Conservation (phyloP, 2,797 vertebrate genomes). For the Mionectes olivaceus region DNA sequence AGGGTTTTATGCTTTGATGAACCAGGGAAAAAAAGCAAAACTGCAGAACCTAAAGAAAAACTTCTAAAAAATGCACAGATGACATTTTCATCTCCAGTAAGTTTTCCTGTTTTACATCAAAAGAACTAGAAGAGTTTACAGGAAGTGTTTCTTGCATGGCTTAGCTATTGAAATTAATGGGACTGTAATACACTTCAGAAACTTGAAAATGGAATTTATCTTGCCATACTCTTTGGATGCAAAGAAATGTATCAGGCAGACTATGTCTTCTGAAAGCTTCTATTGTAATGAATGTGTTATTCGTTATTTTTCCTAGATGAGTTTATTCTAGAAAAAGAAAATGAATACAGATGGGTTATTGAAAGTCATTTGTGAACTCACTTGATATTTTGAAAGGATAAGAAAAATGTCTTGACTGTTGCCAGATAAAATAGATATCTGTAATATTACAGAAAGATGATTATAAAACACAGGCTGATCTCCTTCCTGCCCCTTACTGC, state of each 20-base stretch:
- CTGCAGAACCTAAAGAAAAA: slow-evolving; percentile 22
- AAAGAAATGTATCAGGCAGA: slow-evolving; percentile 32
- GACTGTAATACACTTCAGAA: neutral
- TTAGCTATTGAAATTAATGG: slow-evolving; percentile 12
- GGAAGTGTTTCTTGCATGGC: neutral
- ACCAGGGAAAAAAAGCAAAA: neutral
- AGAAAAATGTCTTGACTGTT: slow-evolving; percentile 24
- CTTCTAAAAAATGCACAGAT: slow-evolving; percentile 11
- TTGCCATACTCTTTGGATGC: neutral
- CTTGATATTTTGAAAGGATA: slow-evolving; percentile 33
- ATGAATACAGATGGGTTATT: slow-evolving; percentile 25
- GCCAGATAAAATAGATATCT: slow-evolving; percentile 9
- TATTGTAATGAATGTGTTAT: slow-evolving; percentile 11
- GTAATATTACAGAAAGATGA: neutral
- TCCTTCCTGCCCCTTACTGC: neutral
- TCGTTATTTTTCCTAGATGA: slow-evolving; percentile 46
- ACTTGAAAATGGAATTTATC: slow-evolving; percentile 27
- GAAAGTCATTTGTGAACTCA: slow-evolving; percentile 17
- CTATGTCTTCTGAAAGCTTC: neutral
- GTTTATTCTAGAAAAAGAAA: slow-evolving; percentile 53
- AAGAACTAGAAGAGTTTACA: neutral
- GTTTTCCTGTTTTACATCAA: neutral
- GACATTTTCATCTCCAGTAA: neutral
- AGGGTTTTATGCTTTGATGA: neutral
- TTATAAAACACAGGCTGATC: neutral